These are phyloP conservation scores for Martes martes DNA, from an alignment of 2,113 vertebrate species.

Conservation along the genomic window DNA sequence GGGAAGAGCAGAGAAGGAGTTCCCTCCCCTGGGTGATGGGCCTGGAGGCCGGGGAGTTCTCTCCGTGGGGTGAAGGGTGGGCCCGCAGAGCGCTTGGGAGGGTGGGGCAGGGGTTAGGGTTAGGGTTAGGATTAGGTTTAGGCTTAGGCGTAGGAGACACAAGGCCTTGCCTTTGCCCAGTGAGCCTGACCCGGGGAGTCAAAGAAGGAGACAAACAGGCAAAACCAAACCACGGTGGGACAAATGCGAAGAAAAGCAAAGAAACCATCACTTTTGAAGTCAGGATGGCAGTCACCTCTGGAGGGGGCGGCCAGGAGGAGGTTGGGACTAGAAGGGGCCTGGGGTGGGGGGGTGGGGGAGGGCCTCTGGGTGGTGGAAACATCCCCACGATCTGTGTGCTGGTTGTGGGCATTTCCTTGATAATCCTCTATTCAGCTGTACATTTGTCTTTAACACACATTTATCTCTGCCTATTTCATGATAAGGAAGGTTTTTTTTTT, in stretches of 20 bases:
- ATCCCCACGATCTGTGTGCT: background rate
- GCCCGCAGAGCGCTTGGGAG: background rate
- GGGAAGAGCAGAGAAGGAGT: background rate
- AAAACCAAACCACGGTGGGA: background rate
- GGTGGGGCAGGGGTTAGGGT: too few relatives aligned
- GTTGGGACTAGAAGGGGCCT: background rate
- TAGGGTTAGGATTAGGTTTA: too few relatives aligned
- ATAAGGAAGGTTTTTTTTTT: background rate
- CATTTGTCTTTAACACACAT: background rate
- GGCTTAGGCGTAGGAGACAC: background rate
- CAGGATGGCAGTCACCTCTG: background rate
- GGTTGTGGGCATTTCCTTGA: background rate
- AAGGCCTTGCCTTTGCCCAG: background rate
- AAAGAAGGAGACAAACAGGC: background rate
- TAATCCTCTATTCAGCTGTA: background rate
- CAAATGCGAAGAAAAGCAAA: background rate
- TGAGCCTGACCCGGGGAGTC: background rate
- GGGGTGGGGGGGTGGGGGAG: accelerated
- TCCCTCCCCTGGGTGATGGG: background rate
- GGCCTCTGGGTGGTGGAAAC: background rate
- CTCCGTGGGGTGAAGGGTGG: background rate
- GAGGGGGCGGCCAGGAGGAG: background rate
- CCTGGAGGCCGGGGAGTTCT: background rate
- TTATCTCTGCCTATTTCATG: background rate
- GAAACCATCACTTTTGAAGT: accelerated